phyloP scores from a whole-genome alignment of 2,888 invertebrate species.

The Hypsopygia costalis region DNA sequence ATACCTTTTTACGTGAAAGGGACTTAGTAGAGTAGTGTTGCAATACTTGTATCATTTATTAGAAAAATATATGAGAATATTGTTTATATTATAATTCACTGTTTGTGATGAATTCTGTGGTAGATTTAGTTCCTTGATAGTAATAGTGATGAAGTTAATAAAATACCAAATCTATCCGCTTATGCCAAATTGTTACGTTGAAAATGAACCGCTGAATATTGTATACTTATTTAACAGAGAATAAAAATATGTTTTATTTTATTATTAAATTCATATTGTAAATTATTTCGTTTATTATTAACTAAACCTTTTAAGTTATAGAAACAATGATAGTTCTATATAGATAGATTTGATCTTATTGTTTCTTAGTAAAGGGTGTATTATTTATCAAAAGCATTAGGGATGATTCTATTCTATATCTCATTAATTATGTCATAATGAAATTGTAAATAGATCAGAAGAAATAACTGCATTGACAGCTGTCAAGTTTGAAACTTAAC shows the following conservation, averaged over 20 bases:
- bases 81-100: not conserved
- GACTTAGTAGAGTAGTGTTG: conserved; percentile 41
- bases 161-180: conserved; percentile 1
- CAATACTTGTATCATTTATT: not conserved
- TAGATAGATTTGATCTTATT: not conserved
- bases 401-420: too few species aligned
- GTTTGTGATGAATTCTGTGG: conserved; percentile 4
- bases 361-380: not conserved
- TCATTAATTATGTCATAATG: too few species aligned
- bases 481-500: too few species aligned
- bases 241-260: conserved; percentile 27
- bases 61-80: not conserved
- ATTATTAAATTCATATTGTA: conserved; percentile 24
- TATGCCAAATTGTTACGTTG: conserved; percentile 16
- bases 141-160: conserved; percentile 3
- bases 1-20: conserved; percentile 55
- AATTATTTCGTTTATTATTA: conserved; percentile 16
- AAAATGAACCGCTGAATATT: conserved; percentile 16
- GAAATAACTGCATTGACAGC: too few species aligned
- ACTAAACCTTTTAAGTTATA: conserved; percentile 9
- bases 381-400: too few species aligned
- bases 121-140: conserved; percentile 5
- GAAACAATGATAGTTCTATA: not conserved
- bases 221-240: conserved; percentile 11
- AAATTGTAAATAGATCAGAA: too few species aligned